phyloP scores from a whole-genome alignment of 2,888 invertebrate species.

The Mayetiola destructor region DNA sequence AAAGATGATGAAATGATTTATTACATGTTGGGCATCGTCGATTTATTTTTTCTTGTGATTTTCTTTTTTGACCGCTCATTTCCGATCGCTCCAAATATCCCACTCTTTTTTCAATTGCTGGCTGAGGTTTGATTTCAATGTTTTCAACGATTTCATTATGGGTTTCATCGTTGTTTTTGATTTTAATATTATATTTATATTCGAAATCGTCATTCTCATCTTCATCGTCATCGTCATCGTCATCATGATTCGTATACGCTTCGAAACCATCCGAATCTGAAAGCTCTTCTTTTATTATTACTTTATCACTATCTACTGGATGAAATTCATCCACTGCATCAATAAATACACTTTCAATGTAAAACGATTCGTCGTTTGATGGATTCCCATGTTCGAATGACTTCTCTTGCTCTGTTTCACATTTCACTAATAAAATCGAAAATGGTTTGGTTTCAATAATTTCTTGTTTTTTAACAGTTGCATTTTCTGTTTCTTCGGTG shows the following conservation, averaged over 20 bases:
- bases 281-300: too few species aligned
- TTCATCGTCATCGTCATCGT: not conserved
- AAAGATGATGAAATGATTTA: not conserved
- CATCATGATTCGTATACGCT: not conserved
- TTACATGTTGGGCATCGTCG: not conserved
- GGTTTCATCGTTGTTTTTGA: not conserved
- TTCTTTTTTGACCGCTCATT: too few species aligned
- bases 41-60: not conserved
- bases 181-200: not conserved
- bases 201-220: not conserved
- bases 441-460: too few species aligned
- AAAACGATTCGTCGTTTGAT: not conserved
- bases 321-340: not conserved
- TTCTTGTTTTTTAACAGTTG: too few species aligned
- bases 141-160: too few species aligned
- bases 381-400: too few species aligned
- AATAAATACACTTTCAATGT: slow-evolving; percentile 4
- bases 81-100: too few species aligned
- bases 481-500: too few species aligned
- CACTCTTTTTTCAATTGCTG: too few species aligned
- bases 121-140: too few species aligned
- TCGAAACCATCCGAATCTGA: not conserved
- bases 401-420: too few species aligned
- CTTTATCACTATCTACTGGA: not conserved
- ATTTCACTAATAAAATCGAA: too few species aligned